Evolutionary conservation across 1,140 invertebrate genomes (phyloP).

Genomic region (Drosophila athabasca): DNA sequence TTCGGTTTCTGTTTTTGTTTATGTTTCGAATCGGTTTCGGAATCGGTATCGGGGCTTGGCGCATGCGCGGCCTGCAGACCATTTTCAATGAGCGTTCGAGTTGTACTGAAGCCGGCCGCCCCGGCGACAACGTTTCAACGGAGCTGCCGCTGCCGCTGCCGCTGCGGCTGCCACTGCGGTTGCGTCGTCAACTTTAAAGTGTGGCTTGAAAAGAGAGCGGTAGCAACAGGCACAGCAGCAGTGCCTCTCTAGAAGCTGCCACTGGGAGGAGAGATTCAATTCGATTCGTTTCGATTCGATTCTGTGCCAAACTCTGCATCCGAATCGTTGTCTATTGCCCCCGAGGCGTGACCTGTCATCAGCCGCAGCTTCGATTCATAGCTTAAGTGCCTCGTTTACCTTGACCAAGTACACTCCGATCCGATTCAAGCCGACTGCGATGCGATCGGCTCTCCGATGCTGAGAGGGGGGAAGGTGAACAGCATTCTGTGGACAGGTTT

Average conservation of each 20-base stretch:
- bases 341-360: slow-evolving; percentile 46
- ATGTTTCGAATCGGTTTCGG: slow-evolving; percentile 1
- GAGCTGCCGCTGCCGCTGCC: slow-evolving; percentile 24
- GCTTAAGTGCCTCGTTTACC: slow-evolving; percentile 44
- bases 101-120: slow-evolving; percentile 57
- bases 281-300: neutral
- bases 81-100: slow-evolving; percentile 79
- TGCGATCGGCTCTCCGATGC: neutral
- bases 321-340: neutral
- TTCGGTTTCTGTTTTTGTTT: slow-evolving; percentile 7
- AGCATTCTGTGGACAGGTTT: slow-evolving; percentile 24
- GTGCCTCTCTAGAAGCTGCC: slow-evolving; percentile 11
- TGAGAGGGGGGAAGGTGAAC: slow-evolving; percentile 24
- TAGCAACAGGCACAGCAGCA: neutral
- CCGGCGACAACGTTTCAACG: neutral
- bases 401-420: slow-evolving; percentile 67
- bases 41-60: slow-evolving; percentile 34
- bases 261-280: neutral
- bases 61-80: slow-evolving; percentile 74
- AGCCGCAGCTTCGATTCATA: neutral
- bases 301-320: slow-evolving; percentile 10
- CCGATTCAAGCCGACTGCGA: neutral
- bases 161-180: neutral
- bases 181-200: neutral
- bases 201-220: slow-evolving; percentile 9